phyloP scores from a whole-genome alignment of 2,113 vertebrate genomes.

The Scomber japonicus region DNA sequence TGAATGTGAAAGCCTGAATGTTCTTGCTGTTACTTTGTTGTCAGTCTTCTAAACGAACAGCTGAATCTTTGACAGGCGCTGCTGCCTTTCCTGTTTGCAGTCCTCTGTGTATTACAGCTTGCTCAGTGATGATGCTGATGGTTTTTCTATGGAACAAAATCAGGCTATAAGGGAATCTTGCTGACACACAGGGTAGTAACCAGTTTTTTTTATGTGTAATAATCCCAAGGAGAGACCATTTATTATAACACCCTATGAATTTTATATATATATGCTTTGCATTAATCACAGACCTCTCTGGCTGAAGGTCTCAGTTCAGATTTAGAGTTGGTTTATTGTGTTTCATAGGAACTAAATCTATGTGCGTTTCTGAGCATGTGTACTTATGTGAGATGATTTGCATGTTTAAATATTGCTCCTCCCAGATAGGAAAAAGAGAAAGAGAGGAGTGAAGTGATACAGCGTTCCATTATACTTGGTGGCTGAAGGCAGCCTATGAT shows the following conservation, averaged over 20 bases:
- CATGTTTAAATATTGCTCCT: constrained; percentile 32
- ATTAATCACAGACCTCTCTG: constrained; percentile 65
- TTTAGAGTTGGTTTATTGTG: constrained; percentile 54
- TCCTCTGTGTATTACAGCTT: constrained; percentile 48
- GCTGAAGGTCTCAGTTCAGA: constrained; percentile 38
- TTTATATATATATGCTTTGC: constrained; percentile 53
- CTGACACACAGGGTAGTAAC: constrained; percentile 54
- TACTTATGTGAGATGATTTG: constrained; percentile 28
- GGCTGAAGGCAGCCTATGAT: constrained; percentile 69
- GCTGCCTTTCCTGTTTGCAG: constrained; percentile 35
- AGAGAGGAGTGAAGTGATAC: constrained; percentile 39
- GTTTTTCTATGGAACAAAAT: constrained; percentile 51
- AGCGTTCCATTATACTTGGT: constrained; percentile 66
- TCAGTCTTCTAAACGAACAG: constrained; percentile 44
- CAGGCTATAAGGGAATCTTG: constrained; percentile 52
- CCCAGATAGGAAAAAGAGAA: constrained; percentile 28
- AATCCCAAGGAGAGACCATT: constrained; percentile 58
- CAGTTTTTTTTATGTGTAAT: constrained; percentile 60
- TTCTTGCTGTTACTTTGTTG: constrained; percentile 44
- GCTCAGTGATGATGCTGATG: constrained; percentile 59
- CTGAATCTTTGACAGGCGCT: constrained; percentile 36
- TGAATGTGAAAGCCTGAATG: constrained; percentile 22
- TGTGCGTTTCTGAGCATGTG: constrained; percentile 16
- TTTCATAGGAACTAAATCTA: constrained; percentile 47
- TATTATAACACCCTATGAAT: constrained; percentile 56